phyloP scores from a whole-genome alignment of 2,888 invertebrate species.

The Penaeus monodon region DNA sequence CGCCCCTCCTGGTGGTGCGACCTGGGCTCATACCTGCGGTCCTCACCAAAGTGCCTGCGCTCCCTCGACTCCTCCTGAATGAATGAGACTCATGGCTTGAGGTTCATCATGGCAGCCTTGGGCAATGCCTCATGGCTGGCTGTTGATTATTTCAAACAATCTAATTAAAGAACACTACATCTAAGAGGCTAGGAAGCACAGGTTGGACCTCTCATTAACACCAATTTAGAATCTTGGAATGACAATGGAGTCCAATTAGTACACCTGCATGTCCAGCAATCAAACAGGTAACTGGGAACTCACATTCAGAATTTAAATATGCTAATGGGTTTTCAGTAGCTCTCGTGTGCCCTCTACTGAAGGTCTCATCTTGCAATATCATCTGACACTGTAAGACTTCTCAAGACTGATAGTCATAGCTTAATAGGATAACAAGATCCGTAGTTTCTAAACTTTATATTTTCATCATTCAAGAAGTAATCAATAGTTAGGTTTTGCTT shows the following conservation, averaged over 20 bases:
- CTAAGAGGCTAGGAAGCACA: conserved; percentile 22
- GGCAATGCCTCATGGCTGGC: conserved; percentile 41
- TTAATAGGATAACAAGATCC: conserved; percentile 27
- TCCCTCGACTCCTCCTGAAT: conserved; percentile 54
- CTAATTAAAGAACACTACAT: conserved; percentile 20
- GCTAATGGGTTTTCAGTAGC: conserved; percentile 32
- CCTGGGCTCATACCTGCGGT: conserved; percentile 52
- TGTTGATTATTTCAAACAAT: conserved; percentile 25
- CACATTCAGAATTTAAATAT: conserved; percentile 29
- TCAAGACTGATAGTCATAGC: conserved; percentile 27
- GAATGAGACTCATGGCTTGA: conserved; percentile 51
- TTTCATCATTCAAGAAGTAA: conserved; percentile 38
- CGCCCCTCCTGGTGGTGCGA: conserved; percentile 52
- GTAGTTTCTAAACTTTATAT: conserved; percentile 29
- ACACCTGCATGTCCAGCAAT: conserved; percentile 22
- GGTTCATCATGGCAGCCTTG: conserved; percentile 36
- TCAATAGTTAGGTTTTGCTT: conserved; percentile 13
- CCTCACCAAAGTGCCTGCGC: conserved; percentile 51
- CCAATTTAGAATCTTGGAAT: conserved; percentile 42
- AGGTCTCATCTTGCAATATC: conserved; percentile 36
- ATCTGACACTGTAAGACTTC: conserved; percentile 24
- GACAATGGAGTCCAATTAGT: conserved; percentile 42
- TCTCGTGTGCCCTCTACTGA: conserved; percentile 31
- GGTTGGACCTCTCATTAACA: conserved; percentile 18
- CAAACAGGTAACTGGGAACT: conserved; percentile 30